Evolutionary conservation across 2,113 vertebrate species (phyloP).

Genomic region (Tupaia tana): DNA sequence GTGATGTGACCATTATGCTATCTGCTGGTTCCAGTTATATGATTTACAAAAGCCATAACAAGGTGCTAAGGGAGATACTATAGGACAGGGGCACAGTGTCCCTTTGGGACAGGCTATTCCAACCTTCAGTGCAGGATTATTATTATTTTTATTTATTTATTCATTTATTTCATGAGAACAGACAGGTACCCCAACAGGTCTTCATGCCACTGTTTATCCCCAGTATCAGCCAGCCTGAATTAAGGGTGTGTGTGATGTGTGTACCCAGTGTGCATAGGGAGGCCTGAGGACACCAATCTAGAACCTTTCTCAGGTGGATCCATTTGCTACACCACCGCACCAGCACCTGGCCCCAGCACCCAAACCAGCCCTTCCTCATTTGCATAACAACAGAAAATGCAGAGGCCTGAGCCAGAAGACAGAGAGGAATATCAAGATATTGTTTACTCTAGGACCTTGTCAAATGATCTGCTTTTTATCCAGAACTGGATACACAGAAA

Average conservation of each 20-base stretch:
- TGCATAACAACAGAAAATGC: conserved; percentile 26
- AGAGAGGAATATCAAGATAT: background rate
- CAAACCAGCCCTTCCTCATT: background rate
- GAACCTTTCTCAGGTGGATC: too few species aligned
- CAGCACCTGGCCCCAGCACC: background rate
- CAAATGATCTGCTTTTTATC: conserved; percentile 76
- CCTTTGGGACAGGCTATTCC: background rate
- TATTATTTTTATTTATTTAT: too few species aligned
- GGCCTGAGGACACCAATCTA: too few species aligned
- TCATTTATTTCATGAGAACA: too few species aligned
- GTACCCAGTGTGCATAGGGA: too few species aligned
- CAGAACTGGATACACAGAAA: conserved; percentile 75
- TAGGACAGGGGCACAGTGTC: background rate
- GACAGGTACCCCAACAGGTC: too few species aligned
- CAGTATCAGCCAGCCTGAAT: too few species aligned
- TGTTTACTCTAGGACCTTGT: conserved; percentile 65
- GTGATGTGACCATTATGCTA: too few species aligned
- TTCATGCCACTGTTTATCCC: too few species aligned
- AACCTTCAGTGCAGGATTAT: background rate
- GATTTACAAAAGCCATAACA: background rate
- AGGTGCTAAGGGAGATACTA: background rate
- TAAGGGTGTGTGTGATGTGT: too few species aligned
- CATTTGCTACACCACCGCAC: too few species aligned
- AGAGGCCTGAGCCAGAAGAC: conserved; percentile 8
- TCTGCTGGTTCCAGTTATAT: background rate